Evolutionary conservation across 2,888 invertebrate genomes (phyloP), one percentile per base, ranked within the genome.

Genomic region (Drosophila aldrichi): DNA sequence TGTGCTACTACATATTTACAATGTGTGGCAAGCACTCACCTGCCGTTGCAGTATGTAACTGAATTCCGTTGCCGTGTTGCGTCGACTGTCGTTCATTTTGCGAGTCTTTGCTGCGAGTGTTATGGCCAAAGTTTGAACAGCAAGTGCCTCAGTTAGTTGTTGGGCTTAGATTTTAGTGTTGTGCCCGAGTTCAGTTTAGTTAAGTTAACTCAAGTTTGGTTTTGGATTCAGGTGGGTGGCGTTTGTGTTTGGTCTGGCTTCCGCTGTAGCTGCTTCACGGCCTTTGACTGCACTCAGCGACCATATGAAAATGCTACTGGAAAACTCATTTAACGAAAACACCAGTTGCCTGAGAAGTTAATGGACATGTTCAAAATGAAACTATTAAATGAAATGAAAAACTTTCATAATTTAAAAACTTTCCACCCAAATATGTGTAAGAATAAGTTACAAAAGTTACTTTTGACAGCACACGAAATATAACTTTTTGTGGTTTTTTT

Each of bases 31-130:
- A 18, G 38, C 59, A 85, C 88, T 79, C 81, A 92, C 92, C 92
- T 93, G 92, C 70, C 92, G 89, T 77, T 93, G 92, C 71, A 93
- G 90, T 69, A 93, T 93, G 77, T 93, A 93, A 83, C 92, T 93
- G 70, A 93, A 93, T 90, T 93, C 92, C 64, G 92, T 92, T 64
- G 93, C 92, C 68, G 92, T 92, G 84, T 91, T 92, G 76, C 92
- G 89, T 77, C 92, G 88, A 77, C 89, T 92, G 70, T 92, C 92
- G 79, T 90, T 90, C 92, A 92, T 92, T 75, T 64, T 75, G 65
- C 58, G 58, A 22, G 70, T 71, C 76, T 82, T n/a, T 67, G 54
- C 40, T 64, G 32, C 22, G 46, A 38, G 68, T 70, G 70, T 63
- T 65, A 68, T 73, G 70, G 72, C 52, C 51, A 75, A 79, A 81